Percentiles rank a stretch among this genome's conserved stretches.
Evolutionary conservation across 2,797 vertebrate genomes (phyloP).

Genomic region (Tiaroga cobitis): DNA sequence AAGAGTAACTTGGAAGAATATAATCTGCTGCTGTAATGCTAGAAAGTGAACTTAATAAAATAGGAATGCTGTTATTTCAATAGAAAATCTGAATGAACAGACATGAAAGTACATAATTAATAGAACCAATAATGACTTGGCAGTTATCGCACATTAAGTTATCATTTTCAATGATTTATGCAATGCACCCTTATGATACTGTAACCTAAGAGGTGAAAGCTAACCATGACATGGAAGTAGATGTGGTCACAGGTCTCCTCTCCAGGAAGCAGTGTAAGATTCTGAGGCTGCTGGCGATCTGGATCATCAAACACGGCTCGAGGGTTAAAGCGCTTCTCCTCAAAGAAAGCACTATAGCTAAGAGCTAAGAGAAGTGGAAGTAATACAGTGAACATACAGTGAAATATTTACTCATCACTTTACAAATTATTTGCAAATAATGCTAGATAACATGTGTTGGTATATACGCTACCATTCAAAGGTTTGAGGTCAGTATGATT

Average conservation of each 20-base stretch:
- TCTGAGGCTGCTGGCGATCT: constrained; percentile 76
- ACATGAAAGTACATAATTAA: not conserved
- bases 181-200: not conserved
- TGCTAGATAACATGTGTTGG: not conserved
- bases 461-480: not conserved
- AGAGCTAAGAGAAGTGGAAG: constrained; percentile 66
- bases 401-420: not conserved
- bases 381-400: constrained; percentile 1
- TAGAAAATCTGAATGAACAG: not conserved
- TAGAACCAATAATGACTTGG: not conserved
- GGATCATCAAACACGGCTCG: constrained; percentile 88
- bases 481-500: not conserved
- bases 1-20: constrained; percentile 13
- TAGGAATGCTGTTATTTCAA: constrained; percentile 8
- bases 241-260: constrained; percentile 83
- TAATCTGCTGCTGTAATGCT: constrained; percentile 6
- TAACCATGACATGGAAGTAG: constrained; percentile 93
- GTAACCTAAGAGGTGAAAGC: constrained; percentile 52
- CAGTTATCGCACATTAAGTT: not conserved
- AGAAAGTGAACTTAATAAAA: constrained; percentile 29
- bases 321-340: constrained; percentile 90
- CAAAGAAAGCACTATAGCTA: constrained; percentile 85
- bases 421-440: not conserved
- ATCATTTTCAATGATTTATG: not conserved
- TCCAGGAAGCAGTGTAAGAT: constrained; percentile 74